Percentiles rank a stretch among this genome's conserved stretches.
Evolutionary conservation across 2,888 invertebrate genomes (phyloP).

Genomic region (Andrena praecox): DNA sequence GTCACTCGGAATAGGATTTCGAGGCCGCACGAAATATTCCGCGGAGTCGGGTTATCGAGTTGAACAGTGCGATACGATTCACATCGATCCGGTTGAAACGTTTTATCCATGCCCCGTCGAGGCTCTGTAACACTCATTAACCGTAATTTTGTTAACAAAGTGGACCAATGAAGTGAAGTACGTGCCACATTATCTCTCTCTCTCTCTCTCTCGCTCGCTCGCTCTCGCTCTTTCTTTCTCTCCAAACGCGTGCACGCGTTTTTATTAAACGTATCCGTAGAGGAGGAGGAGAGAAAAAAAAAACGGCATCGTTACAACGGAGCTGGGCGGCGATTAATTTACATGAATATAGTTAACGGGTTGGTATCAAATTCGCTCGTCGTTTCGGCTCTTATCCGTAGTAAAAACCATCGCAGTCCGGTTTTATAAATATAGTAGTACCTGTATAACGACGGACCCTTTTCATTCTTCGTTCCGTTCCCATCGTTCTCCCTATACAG

Average conservation of each 20-base stretch:
- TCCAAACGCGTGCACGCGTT: background rate
- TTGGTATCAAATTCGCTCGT: conserved; percentile 19
- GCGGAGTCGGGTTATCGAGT: conserved; percentile 49
- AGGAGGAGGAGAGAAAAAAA: background rate
- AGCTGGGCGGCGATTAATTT: conserved; percentile 17
- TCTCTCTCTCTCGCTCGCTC: conserved; percentile 3
- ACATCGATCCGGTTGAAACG: conserved; percentile 41
- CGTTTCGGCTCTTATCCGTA: conserved; percentile 3
- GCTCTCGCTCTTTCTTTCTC: background rate
- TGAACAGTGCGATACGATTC: conserved; percentile 53
- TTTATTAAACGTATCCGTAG: conserved; percentile 28
- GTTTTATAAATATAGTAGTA: conserved; percentile 33
- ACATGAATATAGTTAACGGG: conserved; percentile 28
- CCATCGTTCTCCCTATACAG: conserved; percentile 39
- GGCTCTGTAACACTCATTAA: conserved; percentile 45
- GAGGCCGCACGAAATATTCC: conserved; percentile 47
- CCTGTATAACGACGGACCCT: conserved; percentile 30
- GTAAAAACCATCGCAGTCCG: conserved; percentile 14
- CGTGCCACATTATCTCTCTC: conserved; percentile 23
- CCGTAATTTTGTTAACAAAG: conserved; percentile 43
- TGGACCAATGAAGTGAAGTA: conserved; percentile 39
- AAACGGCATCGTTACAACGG: conserved; percentile 9
- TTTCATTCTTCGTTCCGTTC: background rate
- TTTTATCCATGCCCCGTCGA: conserved; percentile 4
- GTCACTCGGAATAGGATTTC: conserved; percentile 43